These are phyloP conservation scores for Apeira syringaria DNA, from an alignment of 2,888 invertebrate genomes.

Conservation along the genomic window DNA sequence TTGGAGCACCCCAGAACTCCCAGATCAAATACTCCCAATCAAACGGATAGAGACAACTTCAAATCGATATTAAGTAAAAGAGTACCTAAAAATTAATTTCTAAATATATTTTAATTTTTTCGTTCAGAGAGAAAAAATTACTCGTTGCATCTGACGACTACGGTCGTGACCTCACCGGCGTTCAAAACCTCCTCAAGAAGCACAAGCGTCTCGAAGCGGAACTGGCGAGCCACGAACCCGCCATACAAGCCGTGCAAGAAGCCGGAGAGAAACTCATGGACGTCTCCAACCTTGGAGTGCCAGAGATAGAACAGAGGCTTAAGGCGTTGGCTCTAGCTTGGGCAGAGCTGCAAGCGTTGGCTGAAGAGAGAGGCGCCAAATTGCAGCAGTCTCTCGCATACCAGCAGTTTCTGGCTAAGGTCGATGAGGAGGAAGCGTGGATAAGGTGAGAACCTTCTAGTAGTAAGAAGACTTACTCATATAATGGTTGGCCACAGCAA, in stretches of 20 bases:
- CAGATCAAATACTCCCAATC: too few species aligned
- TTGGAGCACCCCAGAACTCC: too few species aligned
- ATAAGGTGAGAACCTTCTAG: slow-evolving; percentile 86
- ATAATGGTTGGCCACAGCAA: too few species aligned
- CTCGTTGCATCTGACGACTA: slow-evolving; percentile 99
- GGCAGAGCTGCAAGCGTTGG: slow-evolving; percentile 95
- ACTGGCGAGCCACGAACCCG: slow-evolving; percentile 98
- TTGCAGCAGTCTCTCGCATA: slow-evolving; percentile 98
- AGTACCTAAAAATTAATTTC: too few species aligned
- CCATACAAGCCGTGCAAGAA: slow-evolving; percentile 91
- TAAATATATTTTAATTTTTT: too few species aligned
- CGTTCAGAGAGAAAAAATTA: slow-evolving; percentile 97
- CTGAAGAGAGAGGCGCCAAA: slow-evolving; percentile 95
- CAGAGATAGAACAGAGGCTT: slow-evolving; percentile 94
- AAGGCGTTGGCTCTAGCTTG: slow-evolving; percentile 94
- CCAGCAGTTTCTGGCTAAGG: slow-evolving; percentile 98
- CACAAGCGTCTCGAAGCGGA: slow-evolving; percentile 99
- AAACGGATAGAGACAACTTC: too few species aligned
- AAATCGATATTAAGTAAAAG: too few species aligned
- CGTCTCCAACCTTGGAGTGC: slow-evolving; percentile 95
- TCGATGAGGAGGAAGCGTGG: slow-evolving; percentile 99
- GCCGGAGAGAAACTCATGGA: slow-evolving; percentile 97
- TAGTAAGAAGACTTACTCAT: too few species aligned
- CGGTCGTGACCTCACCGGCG: slow-evolving; percentile 98
- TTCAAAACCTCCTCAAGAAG: slow-evolving; percentile 99